Evolutionary conservation across 2,888 invertebrate species (phyloP), one percentile per base, ranked within the genome.

Genomic region (Anodontia alba): DNA sequence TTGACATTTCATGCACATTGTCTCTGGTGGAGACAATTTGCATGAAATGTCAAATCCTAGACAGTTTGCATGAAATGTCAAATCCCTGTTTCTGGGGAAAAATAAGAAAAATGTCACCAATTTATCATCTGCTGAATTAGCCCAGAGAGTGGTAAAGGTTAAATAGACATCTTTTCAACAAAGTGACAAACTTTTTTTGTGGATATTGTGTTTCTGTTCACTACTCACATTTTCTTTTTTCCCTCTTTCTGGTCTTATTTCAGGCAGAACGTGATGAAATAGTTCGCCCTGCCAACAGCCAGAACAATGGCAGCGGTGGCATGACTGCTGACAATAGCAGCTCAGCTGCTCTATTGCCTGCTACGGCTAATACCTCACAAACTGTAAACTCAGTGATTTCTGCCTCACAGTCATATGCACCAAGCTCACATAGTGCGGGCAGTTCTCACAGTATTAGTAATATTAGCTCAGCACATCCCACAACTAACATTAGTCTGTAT

Each of bases 401-500:
- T 68, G 42, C 23, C 26, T 20, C 68, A 17, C 57, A 23, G 5
- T 29, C 57, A 23, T 57, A 29, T 57, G 57, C 38, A 23, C 51
- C 31, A 8, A 26, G 62, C 62, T 23, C 33, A 17, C 62, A 31
- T 43, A 29, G 73, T 62, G 66, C 73, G 20, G 38, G 26, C 43
- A 29, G 38, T 26, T 26, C 71, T 23, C 71, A 31, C 73, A 73
- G 31, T 20, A 73, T 62, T 26, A 78, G 54, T 33, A 31, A 26
- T 54, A 54, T 26, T 67, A 46, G 49, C 51, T 67, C 78, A 23
- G 73, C 85, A 69, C 82, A 85, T 57, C 54, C 78, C 54, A 83
- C 86, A 15, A 84, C 79, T 80, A 86, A 84, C 82, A 87, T 88
- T 49, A 81, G 81, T 69, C 74, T 81, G 76, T 84, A 81, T 77